phyloP scores from a whole-genome alignment of 2,888 invertebrate species.

The Tipula helvola region DNA sequence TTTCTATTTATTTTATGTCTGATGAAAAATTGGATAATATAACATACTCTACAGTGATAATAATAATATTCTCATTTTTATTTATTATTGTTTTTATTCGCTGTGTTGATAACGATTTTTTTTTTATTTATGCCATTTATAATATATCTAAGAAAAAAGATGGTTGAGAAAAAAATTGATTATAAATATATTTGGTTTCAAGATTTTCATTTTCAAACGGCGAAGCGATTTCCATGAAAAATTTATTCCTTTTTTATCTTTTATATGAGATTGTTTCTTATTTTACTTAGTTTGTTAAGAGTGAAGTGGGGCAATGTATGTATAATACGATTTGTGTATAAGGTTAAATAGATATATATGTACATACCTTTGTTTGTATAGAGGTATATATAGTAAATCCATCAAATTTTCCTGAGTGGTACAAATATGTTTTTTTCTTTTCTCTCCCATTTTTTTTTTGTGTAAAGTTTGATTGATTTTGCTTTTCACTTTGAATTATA shows the following conservation, averaged over 20 bases:
- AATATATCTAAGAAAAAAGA: too few species aligned
- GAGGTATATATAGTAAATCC: background rate
- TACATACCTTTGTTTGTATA: background rate
- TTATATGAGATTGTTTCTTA: background rate
- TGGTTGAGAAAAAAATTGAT: background rate
- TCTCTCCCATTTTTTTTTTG: background rate
- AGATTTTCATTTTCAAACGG: background rate
- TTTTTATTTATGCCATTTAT: too few species aligned
- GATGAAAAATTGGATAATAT: background rate
- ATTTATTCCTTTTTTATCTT: background rate
- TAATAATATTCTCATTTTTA: background rate
- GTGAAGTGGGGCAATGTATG: background rate
- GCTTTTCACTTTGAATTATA: background rate
- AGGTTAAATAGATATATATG: background rate
- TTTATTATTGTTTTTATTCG: background rate
- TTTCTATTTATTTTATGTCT: background rate
- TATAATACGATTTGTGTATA: background rate
- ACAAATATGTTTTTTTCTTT: background rate
- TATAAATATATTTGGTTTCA: background rate
- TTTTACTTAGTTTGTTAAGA: background rate
- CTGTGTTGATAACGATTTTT: background rate
- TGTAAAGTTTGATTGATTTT: background rate
- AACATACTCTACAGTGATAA: background rate
- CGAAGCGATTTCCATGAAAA: background rate
- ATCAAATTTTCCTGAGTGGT: too few species aligned